Evolutionary conservation across 23 tunicate genomes (phyloP), one percentile per base, ranked within the genome.

Genomic region (Trididemnum nubilum): DNA sequence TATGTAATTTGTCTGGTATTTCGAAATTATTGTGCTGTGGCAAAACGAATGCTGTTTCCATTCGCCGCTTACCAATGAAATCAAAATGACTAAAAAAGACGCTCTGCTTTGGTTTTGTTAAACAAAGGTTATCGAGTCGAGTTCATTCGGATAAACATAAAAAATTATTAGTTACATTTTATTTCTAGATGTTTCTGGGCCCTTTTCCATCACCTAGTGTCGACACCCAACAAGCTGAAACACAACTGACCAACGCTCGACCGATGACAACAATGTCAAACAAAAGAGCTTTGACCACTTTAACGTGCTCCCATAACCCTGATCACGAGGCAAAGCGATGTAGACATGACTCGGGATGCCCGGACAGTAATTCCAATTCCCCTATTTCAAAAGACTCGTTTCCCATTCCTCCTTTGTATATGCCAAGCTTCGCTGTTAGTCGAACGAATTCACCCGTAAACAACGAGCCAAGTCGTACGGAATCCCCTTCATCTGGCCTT

Each of bases 151-250:
- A n/a, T n/a, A n/a, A n/a, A n/a, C n/a, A n/a, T n/a, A n/a, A n/a
- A n/a, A n/a, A n/a, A n/a, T n/a, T n/a, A n/a, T n/a, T n/a, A n/a
- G n/a, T n/a, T 44, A 7, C 15, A 15, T 44, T 44, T 44, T 44
- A 9, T 44, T 44, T 44, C 15, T 44, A 44, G 54, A 44, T 15
- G 54, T 15, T 15, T 44, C 15, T 15, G 9, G 54, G 54, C 9
- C 54, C 97, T 1, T 81, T 76, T 65, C 81, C 97, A 1, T 86
- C 97, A n/a, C 97, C 97, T 7, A 74, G 65, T 0, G 74, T 78
- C 44, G 97, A 91, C 73, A 81, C 97, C 21, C 97, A 85, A 77
- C 72, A 80, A 22, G 75, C 80, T 12, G 71, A 54, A 19, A 79
- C 90, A 15, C 89, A 85, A 38, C 73, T 85, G 5, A 91, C 90